Percentiles rank a stretch among this genome's conserved stretches.
Conservation (phyloP, 2,888 invertebrate genomes). For the Nowickia ferox region DNA sequence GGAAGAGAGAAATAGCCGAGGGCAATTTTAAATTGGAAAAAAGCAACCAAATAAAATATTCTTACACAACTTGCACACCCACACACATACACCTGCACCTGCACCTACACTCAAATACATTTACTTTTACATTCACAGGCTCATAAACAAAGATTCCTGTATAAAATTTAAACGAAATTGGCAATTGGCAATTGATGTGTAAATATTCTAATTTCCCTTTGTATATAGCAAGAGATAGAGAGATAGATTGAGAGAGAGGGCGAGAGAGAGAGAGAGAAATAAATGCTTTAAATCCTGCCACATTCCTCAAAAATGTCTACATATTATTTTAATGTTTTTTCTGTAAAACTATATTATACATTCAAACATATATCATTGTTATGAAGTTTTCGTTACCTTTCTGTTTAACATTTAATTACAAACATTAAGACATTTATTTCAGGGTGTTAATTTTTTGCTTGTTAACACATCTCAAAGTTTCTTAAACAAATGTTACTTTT, state of each 20-base stretch:
- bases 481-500: constrained; percentile 36
- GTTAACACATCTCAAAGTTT: constrained; percentile 51
- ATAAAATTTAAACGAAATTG: constrained; percentile 16
- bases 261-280: background rate
- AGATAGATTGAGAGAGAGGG: too few species aligned
- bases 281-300: background rate
- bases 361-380: constrained; percentile 6
- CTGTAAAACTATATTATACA: background rate
- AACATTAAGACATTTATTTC: constrained; percentile 38
- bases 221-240: background rate
- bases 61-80: background rate
- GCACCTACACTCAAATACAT: background rate
- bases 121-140: background rate
- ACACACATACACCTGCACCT: background rate
- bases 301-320: background rate
- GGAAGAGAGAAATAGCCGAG: constrained; percentile 43
- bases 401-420: constrained; percentile 27
- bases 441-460: constrained; percentile 57
- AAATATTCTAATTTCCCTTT: constrained; percentile 66
- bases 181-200: constrained; percentile 56
- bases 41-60: constrained; percentile 5
- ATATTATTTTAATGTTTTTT: background rate
- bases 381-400: constrained; percentile 4
- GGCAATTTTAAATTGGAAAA: constrained; percentile 58
- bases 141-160: background rate